Evolutionary conservation across 37 sponge, comb jelly and placozoan genomes (phyloP).

Genomic region (Mnemiopsis leidyi): DNA sequence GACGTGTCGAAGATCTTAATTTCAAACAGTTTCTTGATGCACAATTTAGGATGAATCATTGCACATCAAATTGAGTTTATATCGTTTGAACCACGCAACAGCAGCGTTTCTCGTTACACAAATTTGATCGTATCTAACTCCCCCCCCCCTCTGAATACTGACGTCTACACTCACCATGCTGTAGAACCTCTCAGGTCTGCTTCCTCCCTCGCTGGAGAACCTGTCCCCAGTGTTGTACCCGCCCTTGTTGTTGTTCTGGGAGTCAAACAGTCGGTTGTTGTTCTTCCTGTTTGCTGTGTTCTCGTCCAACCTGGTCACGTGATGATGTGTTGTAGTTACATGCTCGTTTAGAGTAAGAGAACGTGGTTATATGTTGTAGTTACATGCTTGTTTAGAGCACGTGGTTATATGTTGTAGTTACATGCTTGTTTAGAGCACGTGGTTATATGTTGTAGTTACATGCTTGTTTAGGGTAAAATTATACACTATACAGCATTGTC

Average conservation of each 20-base stretch:
- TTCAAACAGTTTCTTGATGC: too few species aligned
- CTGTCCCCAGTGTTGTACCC: constrained; percentile 97
- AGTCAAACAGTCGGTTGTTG: constrained; percentile 96
- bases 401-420: not conserved
- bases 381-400: not conserved
- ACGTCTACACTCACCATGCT: not conserved
- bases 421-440: not conserved
- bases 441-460: too few species aligned
- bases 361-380: not conserved
- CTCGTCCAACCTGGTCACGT: constrained; percentile 75
- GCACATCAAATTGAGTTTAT: too few species aligned
- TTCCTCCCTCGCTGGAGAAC: not conserved
- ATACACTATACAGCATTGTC: too few species aligned
- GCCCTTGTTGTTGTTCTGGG: constrained; percentile 96
- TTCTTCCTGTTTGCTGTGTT: constrained; percentile 91
- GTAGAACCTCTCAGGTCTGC: not conserved
- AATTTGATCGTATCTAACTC: too few species aligned
- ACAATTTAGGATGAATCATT: too few species aligned
- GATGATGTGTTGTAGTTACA: too few species aligned
- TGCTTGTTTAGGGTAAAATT: too few species aligned
- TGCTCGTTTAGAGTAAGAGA: not conserved
- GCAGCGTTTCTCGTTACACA: too few species aligned
- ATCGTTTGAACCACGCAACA: too few species aligned
- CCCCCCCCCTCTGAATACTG: not conserved
- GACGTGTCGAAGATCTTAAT: too few species aligned